These are phyloP conservation scores for Salarias fasciatus DNA, from an alignment of 2,797 vertebrate species.

Conservation along the genomic window DNA sequence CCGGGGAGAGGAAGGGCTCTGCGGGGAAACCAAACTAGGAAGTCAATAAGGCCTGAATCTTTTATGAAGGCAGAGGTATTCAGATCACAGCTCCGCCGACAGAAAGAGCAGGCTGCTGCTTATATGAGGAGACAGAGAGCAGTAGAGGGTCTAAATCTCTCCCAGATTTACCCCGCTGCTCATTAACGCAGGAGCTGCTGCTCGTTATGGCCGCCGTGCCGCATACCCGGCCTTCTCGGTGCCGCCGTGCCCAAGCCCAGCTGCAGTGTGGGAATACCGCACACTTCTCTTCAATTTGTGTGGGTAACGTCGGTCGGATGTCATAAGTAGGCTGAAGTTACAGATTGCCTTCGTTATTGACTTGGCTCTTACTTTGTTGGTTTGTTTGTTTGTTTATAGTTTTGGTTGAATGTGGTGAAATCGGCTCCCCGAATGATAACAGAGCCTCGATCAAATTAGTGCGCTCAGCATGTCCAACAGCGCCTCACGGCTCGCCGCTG, in stretches of 20 bases:
- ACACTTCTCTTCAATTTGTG: neutral
- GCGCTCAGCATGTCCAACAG: neutral
- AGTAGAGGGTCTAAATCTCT: constrained; percentile 66
- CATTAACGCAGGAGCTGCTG: constrained; percentile 66
- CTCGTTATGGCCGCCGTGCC: constrained; percentile 36
- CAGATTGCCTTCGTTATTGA: neutral
- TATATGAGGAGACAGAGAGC: constrained; percentile 74
- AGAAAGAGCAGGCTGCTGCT: constrained; percentile 86
- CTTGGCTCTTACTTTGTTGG: neutral
- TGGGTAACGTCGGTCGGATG: neutral
- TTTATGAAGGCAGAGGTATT: constrained; percentile 94
- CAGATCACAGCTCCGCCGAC: constrained; percentile 87
- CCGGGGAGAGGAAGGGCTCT: constrained; percentile 55
- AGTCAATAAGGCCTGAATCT: constrained; percentile 92
- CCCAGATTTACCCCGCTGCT: constrained; percentile 69
- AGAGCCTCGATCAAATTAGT: neutral
- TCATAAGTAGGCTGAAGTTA: neutral
- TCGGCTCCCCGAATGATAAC: no score
- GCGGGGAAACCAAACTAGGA: constrained; percentile 76
- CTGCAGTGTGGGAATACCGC: neutral
- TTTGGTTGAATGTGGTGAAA: neutral
- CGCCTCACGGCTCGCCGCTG: neutral
- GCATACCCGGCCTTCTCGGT: constrained; percentile 20
- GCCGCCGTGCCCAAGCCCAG: constrained; percentile 15
- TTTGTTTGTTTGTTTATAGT: neutral